These are phyloP conservation scores for Sarcoramphus papa DNA, from an alignment of 2,797 vertebrate genomes.

Conservation along the genomic window DNA sequence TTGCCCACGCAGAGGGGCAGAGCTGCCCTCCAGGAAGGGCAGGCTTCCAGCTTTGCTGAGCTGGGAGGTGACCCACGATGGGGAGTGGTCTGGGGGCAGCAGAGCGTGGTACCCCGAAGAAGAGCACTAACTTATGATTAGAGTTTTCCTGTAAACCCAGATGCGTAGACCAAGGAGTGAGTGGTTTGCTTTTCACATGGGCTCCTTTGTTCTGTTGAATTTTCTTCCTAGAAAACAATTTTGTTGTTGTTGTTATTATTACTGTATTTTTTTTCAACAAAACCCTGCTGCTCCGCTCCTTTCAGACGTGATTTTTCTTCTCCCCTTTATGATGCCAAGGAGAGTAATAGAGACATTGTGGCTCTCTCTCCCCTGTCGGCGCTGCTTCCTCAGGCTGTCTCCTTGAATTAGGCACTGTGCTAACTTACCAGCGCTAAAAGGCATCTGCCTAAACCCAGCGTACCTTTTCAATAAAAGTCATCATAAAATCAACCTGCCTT, in stretches of 20 bases:
- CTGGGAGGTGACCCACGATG: not conserved
- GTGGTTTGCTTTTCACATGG: not conserved
- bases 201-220: conserved; percentile 63
- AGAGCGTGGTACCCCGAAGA: not conserved
- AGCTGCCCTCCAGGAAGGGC: not conserved
- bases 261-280: not conserved
- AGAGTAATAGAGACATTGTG: conserved; percentile 84
- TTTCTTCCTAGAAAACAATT: conserved; percentile 60
- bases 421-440: conserved; percentile 79
- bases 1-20: not conserved
- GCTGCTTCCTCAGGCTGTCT: conserved; percentile 81
- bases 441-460: conserved; percentile 76
- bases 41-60: not conserved
- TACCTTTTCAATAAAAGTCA: conserved; percentile 81
- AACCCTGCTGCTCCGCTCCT: not conserved
- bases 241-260: not conserved
- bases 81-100: not conserved
- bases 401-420: conserved; percentile 83
- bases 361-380: conserved; percentile 76
- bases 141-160: not conserved
- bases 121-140: not conserved
- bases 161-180: not conserved
- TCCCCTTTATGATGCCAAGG: conserved; percentile 76
- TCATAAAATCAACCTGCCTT: conserved; percentile 82
- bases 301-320: conserved; percentile 70